These are phyloP conservation scores for Harlomillsia oculata DNA, from an alignment of 1,140 invertebrate genomes.

Conservation along the genomic window DNA sequence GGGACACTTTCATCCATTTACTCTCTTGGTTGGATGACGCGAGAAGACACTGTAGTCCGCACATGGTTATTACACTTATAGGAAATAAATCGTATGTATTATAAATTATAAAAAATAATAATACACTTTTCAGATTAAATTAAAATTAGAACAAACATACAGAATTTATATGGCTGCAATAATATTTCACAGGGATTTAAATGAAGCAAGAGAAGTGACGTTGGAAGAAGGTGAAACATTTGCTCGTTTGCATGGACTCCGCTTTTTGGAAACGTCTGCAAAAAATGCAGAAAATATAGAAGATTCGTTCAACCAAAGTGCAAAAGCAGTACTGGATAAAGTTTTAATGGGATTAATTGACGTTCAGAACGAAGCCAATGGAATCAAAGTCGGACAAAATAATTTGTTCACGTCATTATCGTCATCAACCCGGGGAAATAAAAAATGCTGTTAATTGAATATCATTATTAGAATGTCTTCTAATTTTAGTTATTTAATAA, in stretches of 20 bases:
- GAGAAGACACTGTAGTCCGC: slow-evolving; percentile 97
- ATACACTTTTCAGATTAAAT: neutral
- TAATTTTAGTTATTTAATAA: too few species aligned
- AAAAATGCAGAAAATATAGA: slow-evolving; percentile 99
- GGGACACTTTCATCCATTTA: slow-evolving; percentile 98
- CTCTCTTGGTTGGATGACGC: slow-evolving; percentile 99
- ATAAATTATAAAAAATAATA: slow-evolving; percentile 45
- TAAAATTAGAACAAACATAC: neutral
- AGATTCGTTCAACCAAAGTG: slow-evolving; percentile 99
- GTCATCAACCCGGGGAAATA: slow-evolving; percentile 58
- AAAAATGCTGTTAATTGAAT: too few species aligned
- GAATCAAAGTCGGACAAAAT: slow-evolving; percentile 87
- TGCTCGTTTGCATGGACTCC: slow-evolving; percentile 94
- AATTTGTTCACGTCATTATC: slow-evolving; percentile 81
- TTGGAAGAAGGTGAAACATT: slow-evolving; percentile 99
- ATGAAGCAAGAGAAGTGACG: slow-evolving; percentile 93
- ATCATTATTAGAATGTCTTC: too few species aligned
- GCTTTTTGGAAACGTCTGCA: slow-evolving; percentile 99
- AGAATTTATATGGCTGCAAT: too few species aligned
- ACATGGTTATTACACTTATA: slow-evolving; percentile 98
- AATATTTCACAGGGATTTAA: slow-evolving; percentile 68
- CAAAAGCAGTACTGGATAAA: slow-evolving; percentile 99
- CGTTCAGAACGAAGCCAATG: slow-evolving; percentile 93
- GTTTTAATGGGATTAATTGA: slow-evolving; percentile 99
- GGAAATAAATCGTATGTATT: slow-evolving; percentile 77